A percentile compares a stretch with the other conserved stretches of the same genome.
Evolutionary conservation across 2,888 invertebrate genomes (phyloP).

Genomic region (Allygus modestus): DNA sequence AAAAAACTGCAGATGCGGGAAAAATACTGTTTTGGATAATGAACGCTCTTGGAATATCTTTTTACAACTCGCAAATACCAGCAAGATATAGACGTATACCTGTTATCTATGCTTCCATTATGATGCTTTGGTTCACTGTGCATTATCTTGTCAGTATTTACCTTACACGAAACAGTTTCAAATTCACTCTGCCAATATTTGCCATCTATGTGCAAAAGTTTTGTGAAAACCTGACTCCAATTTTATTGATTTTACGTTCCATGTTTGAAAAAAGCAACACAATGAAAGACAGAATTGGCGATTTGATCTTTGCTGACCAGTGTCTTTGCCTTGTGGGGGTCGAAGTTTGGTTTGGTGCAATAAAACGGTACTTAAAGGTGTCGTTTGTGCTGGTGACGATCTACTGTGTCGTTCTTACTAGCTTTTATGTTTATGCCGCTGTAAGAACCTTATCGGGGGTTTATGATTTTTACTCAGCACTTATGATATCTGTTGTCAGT

Average conservation of each 20-base stretch:
- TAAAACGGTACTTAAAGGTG: not conserved
- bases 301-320: constrained; percentile 14
- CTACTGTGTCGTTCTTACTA: not conserved
- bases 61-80: not conserved
- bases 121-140: not conserved
- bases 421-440: not conserved
- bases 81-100: not conserved
- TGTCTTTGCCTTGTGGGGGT: constrained; percentile 9
- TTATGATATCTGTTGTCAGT: not conserved
- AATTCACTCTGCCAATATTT: not conserved
- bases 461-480: not conserved
- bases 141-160: not conserved
- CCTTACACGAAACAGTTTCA: not conserved
- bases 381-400: not conserved
- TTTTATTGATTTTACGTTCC: constrained; percentile 7
- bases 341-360: not conserved
- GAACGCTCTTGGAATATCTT: not conserved
- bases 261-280: not conserved
- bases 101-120: not conserved
- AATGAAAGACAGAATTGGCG: not conserved
- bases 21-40: constrained; percentile 10
- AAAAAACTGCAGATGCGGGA: not conserved
- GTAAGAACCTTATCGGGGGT: not conserved
- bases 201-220: constrained; percentile 1
- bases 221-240: constrained; percentile 4